Evolutionary conservation across 1,140 invertebrate species (phyloP).

Genomic region (Ceratosolen solmsi): DNA sequence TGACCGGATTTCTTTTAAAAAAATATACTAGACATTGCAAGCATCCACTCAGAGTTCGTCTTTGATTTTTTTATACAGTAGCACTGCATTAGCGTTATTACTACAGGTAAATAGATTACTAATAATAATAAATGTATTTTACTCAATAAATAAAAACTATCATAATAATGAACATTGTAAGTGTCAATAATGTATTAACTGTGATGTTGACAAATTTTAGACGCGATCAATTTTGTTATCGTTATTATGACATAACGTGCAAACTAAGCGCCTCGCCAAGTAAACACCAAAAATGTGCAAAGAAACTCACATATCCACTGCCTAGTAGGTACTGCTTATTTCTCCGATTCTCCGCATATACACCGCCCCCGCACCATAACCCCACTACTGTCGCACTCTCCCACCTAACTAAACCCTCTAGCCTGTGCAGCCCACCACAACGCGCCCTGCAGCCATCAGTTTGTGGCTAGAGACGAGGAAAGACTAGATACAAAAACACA

Average conservation of each 20-base stretch:
- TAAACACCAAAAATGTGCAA: slow-evolving; percentile 52
- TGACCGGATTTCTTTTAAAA: too few relatives aligned
- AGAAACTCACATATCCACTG: slow-evolving; percentile 62
- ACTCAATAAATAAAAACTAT: not conserved
- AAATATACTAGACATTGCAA: too few relatives aligned
- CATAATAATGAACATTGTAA: not conserved
- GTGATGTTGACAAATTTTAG: not conserved
- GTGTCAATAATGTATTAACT: not conserved
- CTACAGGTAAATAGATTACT: too few relatives aligned
- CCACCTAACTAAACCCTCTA: slow-evolving; percentile 35
- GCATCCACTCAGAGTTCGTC: too few relatives aligned
- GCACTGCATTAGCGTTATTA: not conserved
- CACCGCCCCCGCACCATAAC: slow-evolving; percentile 56
- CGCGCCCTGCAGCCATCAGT: slow-evolving; percentile 60
- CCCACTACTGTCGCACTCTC: slow-evolving; percentile 59
- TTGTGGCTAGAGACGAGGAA: slow-evolving; percentile 45
- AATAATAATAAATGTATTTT: not conserved
- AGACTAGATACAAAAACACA: slow-evolving; percentile 33
- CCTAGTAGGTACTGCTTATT: slow-evolving; percentile 68
- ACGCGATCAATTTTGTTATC: slow-evolving; percentile 7
- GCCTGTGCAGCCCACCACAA: slow-evolving; percentile 54
- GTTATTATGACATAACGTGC: slow-evolving; percentile 52
- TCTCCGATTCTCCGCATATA: slow-evolving; percentile 55
- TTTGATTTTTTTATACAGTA: not conserved
- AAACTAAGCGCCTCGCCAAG: slow-evolving; percentile 54